phyloP scores from a whole-genome alignment of 2,797 vertebrate genomes.

The Paguma larvata region DNA sequence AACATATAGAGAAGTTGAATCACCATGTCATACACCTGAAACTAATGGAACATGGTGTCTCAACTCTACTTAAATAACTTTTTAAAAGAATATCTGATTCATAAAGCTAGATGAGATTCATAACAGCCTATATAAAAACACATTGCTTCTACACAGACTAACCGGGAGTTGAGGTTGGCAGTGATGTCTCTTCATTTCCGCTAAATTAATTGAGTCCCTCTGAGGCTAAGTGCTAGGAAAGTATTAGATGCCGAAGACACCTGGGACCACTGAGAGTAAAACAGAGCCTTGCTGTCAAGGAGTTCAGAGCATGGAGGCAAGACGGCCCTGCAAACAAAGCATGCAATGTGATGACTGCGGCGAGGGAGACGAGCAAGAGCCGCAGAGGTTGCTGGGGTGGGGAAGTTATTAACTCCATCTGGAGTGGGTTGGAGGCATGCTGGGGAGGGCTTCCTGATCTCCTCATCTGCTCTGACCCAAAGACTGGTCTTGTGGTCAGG shows the following conservation, averaged over 20 bases:
- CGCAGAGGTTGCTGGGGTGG: neutral
- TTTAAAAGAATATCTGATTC: neutral
- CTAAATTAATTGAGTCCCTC: neutral
- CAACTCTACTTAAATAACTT: neutral
- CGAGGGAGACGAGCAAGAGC: neutral
- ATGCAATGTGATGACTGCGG: neutral
- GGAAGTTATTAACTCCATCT: neutral
- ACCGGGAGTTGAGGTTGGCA: neutral
- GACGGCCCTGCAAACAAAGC: neutral
- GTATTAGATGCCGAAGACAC: neutral
- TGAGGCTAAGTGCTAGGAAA: neutral
- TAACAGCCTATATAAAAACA: neutral
- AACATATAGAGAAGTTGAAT: neutral
- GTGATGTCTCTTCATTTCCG: neutral
- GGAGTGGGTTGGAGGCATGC: neutral
- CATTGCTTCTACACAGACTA: neutral
- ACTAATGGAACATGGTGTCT: neutral
- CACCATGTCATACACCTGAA: neutral
- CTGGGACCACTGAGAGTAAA: neutral
- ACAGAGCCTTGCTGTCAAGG: neutral
- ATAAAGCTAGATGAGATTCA: neutral
- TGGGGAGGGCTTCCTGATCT: neutral
- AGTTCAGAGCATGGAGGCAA: neutral
- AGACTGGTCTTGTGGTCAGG: slow-evolving; percentile 56
- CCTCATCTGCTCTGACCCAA: neutral